Percentiles rank a stretch among this genome's conserved stretches.
Conservation (phyloP, 2,888 invertebrate genomes). For the Tryphoninae sp. region DNA sequence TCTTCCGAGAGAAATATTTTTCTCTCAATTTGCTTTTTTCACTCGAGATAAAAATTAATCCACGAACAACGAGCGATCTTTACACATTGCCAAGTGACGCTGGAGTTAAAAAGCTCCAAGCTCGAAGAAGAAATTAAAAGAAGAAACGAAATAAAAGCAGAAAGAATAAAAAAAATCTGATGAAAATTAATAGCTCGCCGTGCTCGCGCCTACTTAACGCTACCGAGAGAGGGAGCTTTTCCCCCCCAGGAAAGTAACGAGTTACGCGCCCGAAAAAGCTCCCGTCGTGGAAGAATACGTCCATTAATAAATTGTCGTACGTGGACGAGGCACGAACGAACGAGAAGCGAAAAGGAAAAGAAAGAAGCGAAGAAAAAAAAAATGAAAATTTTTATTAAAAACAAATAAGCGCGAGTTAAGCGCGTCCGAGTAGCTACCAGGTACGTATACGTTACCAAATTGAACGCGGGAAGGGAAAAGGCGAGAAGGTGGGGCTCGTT, state of each 20-base stretch:
- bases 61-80: conserved; percentile 30
- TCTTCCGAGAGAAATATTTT: background rate
- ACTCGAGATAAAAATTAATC: conserved; percentile 21
- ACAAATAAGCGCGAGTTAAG: conserved; percentile 33
- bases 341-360: background rate
- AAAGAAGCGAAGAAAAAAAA: background rate
- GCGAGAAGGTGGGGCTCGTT: too few relatives aligned
- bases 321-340: background rate
- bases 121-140: background rate
- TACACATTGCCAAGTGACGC: background rate
- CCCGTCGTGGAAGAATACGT: conserved; percentile 37
- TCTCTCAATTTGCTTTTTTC: background rate
- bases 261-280: conserved; percentile 10
- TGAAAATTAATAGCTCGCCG: conserved; percentile 52
- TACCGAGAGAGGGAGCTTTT: background rate
- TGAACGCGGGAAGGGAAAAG: background rate
- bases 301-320: conserved; percentile 57
- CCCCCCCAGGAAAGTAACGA: conserved; percentile 21
- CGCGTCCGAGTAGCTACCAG: conserved; percentile 6
- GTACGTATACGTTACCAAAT: conserved; percentile 12
- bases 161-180: conserved; percentile 32
- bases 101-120: background rate
- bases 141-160: background rate
- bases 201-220: conserved; percentile 26
- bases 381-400: conserved; percentile 14